Evolutionary conservation across 2,888 invertebrate genomes (phyloP).

Genomic region (Agonopterix arenella): DNA sequence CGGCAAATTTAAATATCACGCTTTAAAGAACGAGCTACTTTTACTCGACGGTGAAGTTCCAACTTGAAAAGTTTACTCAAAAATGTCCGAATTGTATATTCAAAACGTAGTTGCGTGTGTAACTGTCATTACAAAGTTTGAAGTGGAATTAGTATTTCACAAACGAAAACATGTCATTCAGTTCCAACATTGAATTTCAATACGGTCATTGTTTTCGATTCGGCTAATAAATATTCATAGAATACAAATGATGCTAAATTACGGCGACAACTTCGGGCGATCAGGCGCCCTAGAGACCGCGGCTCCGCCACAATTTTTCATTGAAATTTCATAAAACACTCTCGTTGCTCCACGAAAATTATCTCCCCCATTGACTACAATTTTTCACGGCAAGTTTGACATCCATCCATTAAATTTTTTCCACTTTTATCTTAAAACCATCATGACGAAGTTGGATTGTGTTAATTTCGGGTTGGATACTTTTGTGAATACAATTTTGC

Average conservation of each 20-base stretch:
- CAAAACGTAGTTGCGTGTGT: conserved; percentile 8
- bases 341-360: conserved; percentile 53
- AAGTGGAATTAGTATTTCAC: conserved; percentile 9
- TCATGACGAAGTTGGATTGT: conserved; percentile 57
- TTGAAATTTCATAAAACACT: conserved; percentile 59
- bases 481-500: conserved; percentile 17
- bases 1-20: conserved; percentile 71
- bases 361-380: conserved; percentile 52
- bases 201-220: conserved; percentile 56
- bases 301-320: conserved; percentile 51
- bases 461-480: conserved; percentile 59
- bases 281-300: conserved; percentile 34
- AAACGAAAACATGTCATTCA: conserved; percentile 39
- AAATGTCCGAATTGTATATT: conserved; percentile 11
- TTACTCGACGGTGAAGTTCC: conserved; percentile 19
- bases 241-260: conserved; percentile 60
- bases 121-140: conserved; percentile 18
- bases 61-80: conserved; percentile 16
- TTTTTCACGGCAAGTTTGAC: conserved; percentile 72
- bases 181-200: conserved; percentile 40
- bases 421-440: conserved; percentile 60
- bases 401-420: conserved; percentile 66
- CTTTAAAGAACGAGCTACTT: conserved; percentile 43
- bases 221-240: conserved; percentile 64
- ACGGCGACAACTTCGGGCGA: conserved; percentile 41